Evolutionary conservation across 2,113 vertebrate genomes (phyloP).

Genomic region (Machaerirhynchus nigripectus): DNA sequence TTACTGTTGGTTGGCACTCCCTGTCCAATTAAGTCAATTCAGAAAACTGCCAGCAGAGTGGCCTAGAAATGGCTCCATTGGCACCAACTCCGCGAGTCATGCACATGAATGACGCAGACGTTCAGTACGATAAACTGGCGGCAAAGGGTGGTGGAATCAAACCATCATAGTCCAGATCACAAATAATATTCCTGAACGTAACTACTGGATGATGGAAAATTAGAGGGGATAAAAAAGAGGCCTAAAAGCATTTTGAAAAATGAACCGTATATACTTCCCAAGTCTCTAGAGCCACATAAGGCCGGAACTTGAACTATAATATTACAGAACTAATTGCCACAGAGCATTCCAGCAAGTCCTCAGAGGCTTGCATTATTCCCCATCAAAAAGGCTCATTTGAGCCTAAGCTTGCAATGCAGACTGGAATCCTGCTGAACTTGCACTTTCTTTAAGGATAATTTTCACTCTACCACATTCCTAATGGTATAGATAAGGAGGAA

Average conservation of each 20-base stretch:
- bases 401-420: constrained; percentile 21
- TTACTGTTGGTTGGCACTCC: background rate
- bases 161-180: background rate
- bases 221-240: background rate
- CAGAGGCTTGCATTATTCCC: constrained; percentile 16
- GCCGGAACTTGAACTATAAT: background rate
- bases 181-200: background rate
- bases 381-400: constrained; percentile 23
- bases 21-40: background rate
- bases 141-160: background rate
- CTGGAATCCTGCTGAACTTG: constrained; percentile 44
- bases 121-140: background rate
- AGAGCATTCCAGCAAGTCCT: constrained; percentile 18
- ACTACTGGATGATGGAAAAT: background rate
- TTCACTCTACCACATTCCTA: constrained; percentile 39
- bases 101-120: background rate
- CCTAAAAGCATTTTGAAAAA: constrained; percentile 7
- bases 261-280: background rate
- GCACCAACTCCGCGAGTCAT: background rate
- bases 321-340: constrained; percentile 45
- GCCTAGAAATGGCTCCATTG: background rate
- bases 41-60: background rate
- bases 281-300: constrained; percentile 2
- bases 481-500: background rate
- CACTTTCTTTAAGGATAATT: constrained; percentile 17